Conservation (phyloP, 2,113 vertebrate species). For the Pseudonaja textilis region DNA sequence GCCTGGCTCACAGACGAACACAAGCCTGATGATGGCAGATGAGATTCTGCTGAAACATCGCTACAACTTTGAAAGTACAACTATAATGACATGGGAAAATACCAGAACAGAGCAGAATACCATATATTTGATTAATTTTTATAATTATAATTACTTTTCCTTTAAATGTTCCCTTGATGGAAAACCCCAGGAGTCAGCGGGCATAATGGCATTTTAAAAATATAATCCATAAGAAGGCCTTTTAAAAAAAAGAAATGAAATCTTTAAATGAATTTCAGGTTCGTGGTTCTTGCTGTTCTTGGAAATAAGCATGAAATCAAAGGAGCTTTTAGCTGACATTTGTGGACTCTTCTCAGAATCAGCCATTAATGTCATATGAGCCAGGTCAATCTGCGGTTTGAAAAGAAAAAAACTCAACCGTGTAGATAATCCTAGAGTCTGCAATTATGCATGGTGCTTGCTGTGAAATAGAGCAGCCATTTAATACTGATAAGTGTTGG, state of each 20-base stretch:
- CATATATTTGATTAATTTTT: too few species aligned
- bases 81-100: too few species aligned
- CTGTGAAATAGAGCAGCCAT: background rate
- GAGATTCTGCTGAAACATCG: too few species aligned
- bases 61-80: too few species aligned
- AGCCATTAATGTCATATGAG: background rate
- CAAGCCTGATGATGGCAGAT: too few species aligned
- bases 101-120: too few species aligned
- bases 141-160: too few species aligned
- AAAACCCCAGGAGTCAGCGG: background rate
- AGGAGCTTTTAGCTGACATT: conserved; percentile 44
- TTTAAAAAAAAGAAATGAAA: background rate
- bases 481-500: background rate
- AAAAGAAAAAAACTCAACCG: background rate
- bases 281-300: background rate
- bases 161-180: background rate
- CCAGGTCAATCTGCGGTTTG: background rate
- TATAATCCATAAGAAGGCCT: background rate
- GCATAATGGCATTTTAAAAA: background rate
- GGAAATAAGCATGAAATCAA: conserved; percentile 50
- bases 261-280: background rate
- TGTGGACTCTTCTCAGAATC: background rate
- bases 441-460: rapidly evolving
- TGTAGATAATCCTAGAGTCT: conserved; percentile 3
- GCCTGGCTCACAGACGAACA: too few species aligned